Percentiles rank a stretch among this genome's conserved stretches.
Evolutionary conservation across 2,797 vertebrate species (phyloP).

Genomic region (Xenopus petersii): DNA sequence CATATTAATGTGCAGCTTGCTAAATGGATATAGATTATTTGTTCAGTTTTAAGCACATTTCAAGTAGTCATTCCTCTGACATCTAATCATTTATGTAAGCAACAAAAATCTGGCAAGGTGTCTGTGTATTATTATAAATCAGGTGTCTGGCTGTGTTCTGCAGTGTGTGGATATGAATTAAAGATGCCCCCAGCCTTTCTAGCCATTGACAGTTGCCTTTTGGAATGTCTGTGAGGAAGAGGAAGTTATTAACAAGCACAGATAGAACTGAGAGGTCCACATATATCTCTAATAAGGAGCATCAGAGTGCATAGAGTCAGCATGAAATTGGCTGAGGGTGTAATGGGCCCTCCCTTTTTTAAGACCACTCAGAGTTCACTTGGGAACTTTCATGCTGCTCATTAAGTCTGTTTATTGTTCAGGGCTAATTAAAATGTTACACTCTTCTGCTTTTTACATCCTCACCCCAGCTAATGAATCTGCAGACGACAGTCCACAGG

Average conservation of each 20-base stretch:
- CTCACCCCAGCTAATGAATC: constrained; percentile 66
- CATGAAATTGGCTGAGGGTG: constrained; percentile 67
- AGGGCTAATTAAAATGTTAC: constrained; percentile 74
- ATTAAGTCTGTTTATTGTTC: constrained; percentile 74
- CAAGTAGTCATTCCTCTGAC: too few relatives aligned
- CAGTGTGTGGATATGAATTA: too few relatives aligned
- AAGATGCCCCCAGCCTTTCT: too few relatives aligned
- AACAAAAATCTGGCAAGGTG: too few relatives aligned
- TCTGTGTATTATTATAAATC: too few relatives aligned
- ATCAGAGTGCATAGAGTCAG: constrained; percentile 49
- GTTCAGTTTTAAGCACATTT: too few relatives aligned
- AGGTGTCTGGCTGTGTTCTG: too few relatives aligned
- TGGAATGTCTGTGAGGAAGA: constrained; percentile 8
- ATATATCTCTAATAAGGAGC: constrained; percentile 50
- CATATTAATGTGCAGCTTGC: too few relatives aligned
- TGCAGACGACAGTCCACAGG: constrained; percentile 52
- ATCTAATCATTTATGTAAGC: too few relatives aligned
- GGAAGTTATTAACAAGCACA: constrained; percentile 34
- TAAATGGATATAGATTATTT: too few relatives aligned
- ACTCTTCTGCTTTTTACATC: constrained; percentile 64
- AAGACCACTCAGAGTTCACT: constrained; percentile 63
- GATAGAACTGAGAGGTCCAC: constrained; percentile 32
- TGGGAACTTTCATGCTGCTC: constrained; percentile 64
- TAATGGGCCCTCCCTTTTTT: constrained; percentile 64
- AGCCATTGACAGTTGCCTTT: too few relatives aligned